phyloP scores from a whole-genome alignment of 2,888 invertebrate species.

The Trachelus tabidus region DNA sequence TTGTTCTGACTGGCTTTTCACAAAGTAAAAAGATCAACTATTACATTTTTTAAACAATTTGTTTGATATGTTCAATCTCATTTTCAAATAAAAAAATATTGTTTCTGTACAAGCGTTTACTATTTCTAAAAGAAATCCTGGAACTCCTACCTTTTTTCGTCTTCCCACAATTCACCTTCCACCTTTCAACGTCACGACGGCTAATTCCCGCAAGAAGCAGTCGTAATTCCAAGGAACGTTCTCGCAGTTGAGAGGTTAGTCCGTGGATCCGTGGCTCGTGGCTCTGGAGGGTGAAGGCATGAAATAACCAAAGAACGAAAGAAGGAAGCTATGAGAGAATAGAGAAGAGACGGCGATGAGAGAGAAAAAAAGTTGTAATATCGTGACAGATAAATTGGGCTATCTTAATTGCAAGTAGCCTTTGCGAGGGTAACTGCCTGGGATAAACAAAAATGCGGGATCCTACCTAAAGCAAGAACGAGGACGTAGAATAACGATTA shows the following conservation, averaged over 20 bases:
- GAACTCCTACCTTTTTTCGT: background rate
- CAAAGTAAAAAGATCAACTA: background rate
- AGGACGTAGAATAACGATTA: background rate
- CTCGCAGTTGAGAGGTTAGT: background rate
- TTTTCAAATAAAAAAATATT: background rate
- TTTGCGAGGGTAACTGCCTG: conserved; percentile 17
- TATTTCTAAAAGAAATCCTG: background rate
- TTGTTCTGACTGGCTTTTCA: background rate
- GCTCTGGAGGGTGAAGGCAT: background rate
- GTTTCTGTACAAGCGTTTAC: background rate
- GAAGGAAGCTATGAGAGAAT: conserved; percentile 3
- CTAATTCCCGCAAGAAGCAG: conserved; percentile 4
- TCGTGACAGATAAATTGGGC: conserved; percentile 36
- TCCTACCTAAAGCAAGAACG: background rate
- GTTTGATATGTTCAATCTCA: background rate
- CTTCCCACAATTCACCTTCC: background rate
- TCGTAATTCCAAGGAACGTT: background rate
- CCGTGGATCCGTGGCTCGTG: background rate
- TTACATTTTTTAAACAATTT: background rate
- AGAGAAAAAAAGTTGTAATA: conserved; percentile 33
- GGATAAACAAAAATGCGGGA: background rate
- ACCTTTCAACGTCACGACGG: background rate
- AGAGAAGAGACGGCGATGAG: conserved; percentile 12
- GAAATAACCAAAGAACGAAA: background rate
- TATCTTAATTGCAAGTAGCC: conserved; percentile 34